Evolutionary conservation across 2,113 vertebrate genomes (phyloP).

Genomic region (Ifrita kowaldi): DNA sequence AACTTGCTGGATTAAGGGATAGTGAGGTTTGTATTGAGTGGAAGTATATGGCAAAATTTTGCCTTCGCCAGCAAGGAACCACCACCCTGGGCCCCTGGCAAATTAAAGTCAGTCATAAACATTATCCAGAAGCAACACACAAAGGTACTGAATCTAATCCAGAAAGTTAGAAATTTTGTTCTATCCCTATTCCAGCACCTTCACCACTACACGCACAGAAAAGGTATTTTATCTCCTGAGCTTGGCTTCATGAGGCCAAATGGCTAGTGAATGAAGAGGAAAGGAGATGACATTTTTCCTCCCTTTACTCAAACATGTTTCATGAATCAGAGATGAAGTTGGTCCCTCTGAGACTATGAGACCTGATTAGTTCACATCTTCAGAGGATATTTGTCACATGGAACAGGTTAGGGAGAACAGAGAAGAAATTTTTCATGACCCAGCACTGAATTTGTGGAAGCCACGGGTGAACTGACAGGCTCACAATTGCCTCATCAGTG

Average conservation of each 20-base stretch:
- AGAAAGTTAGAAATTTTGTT: not conserved
- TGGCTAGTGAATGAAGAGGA: not conserved
- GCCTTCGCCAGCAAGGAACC: not conserved
- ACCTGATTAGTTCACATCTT: not conserved
- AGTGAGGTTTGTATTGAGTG: not conserved
- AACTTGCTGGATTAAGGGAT: not conserved
- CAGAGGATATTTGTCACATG: not conserved
- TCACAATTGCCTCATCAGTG: accelerated
- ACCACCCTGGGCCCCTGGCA: not conserved
- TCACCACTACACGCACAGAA: not conserved
- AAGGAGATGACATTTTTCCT: not conserved
- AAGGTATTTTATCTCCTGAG: not conserved
- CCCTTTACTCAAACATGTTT: not conserved
- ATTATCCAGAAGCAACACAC: not conserved
- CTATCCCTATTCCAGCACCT: not conserved
- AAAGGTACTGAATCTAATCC: not conserved
- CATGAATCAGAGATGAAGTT: not conserved
- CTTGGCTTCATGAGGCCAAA: not conserved
- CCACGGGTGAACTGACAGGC: accelerated
- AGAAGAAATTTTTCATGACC: not conserved
- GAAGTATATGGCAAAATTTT: not conserved
- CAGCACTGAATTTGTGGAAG: not conserved
- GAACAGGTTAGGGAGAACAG: not conserved
- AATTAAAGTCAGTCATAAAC: not conserved
- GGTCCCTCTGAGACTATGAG: not conserved